Evolutionary conservation across 1,140 invertebrate genomes (phyloP).

Genomic region (Melanaphis sacchari): DNA sequence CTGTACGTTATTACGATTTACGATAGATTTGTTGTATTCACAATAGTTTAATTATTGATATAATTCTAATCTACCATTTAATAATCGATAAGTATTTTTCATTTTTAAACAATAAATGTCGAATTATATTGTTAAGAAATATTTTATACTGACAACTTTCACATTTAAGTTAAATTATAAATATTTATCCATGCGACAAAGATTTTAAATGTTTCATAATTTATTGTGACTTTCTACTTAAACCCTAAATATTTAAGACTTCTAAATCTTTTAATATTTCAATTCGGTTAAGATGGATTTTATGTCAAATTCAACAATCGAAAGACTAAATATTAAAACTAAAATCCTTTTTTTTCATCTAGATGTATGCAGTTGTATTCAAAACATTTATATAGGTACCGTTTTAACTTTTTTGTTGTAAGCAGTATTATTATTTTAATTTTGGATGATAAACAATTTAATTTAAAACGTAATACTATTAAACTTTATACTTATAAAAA

Average conservation of each 20-base stretch:
- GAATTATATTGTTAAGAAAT: not conserved
- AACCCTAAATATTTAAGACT: not conserved
- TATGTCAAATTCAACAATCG: not conserved
- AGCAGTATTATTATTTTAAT: not conserved
- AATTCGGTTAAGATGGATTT: not conserved
- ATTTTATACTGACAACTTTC: not conserved
- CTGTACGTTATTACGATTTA: not conserved
- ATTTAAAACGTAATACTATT: not conserved
- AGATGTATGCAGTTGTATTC: too few relatives aligned
- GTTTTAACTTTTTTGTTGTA: not conserved
- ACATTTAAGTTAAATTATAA: not conserved
- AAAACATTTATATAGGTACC: not conserved
- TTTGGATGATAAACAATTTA: not conserved
- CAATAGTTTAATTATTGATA: not conserved
- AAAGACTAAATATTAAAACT: not conserved
- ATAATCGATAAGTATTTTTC: not conserved
- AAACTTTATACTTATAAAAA: not conserved
- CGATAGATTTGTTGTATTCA: not conserved
- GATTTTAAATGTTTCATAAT: too few relatives aligned
- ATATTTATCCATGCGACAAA: too few relatives aligned
- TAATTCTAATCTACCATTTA: not conserved
- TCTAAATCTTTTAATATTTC: not conserved
- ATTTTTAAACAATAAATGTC: not conserved
- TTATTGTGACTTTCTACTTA: not conserved
- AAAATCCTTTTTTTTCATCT: not conserved